Base-by-base conservation (phyloP, 30 jellyfish, hydroid and myxozoan species). In the Turritopsis dohrnii region DNA sequence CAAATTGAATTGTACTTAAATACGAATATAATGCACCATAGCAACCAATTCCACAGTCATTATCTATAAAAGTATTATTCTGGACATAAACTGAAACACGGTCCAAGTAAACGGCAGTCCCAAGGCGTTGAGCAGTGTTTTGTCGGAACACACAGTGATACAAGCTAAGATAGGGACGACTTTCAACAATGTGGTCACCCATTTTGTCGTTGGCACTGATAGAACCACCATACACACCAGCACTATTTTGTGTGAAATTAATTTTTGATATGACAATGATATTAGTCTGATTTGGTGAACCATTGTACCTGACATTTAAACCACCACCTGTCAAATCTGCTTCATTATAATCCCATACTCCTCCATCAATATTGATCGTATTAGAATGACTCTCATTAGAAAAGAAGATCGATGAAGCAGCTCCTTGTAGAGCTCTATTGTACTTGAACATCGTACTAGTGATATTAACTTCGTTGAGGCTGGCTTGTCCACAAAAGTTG, bases 271-370 rank as follows among this genome's bases (percentile, higher is more conserved):
- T 8, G 31, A 9, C 19, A 7, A 69, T 27, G 30, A 19, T 27
- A 69, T 69, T 69, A 7, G 28, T 69, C 17, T 23, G 16, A 27
- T n/a, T n/a, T 19, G 28, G 9, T n/a, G 16, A 7, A 9, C 30
- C 77, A 69, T 69, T 19, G 19, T 69, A 23, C 9, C 30, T 27
- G 8, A 69, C 22, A n/a, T 27, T 69, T 21, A 69, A n/a, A n/a
- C 77, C 22, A 9, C 77, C 77, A n/a, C 77, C 77, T n/a, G 77
- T n/a, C 30, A 69, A 69, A 69, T 17, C 9, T 21, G 77, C 77
- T 9, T 0, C 30, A 27, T 69, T 69, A n/a, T 69, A 9, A 7
- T 23, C 77, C 30, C 28, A 27, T 23, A 21, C 16, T 8, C 77
- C 77, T 19, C 19, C 77, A n/a, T 1, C 30, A 69, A 69, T 27